Base-by-base conservation (phyloP, 35 echinoderm and acorn worm genomes). In the Ptychodera flava region DNA sequence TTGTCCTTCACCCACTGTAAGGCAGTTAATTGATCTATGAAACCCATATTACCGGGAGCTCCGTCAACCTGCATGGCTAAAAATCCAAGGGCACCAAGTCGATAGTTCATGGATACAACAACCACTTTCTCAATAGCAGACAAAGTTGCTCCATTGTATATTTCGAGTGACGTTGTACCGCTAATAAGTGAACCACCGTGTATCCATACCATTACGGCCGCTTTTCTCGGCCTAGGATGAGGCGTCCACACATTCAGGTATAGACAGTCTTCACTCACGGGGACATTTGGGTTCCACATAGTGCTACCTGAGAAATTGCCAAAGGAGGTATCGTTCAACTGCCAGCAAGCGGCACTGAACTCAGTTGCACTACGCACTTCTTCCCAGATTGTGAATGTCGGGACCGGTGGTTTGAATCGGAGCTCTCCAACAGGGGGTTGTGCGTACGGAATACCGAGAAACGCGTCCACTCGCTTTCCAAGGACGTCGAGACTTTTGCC, bases 131-230 rank as follows among this genome's bases (percentile, higher is more conserved):
- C 89, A 77, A 88, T 91, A 0, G 95, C 90, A 29, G 92, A 78
- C 78, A 98, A 36, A 76, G 79, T 89, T 32, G 84, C 85, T 16
- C 95, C 92, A 85, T 98, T 90, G 77, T 97, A 98, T 6, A 98
- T 85, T n/a, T 88, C 91, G 28, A 98, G 84, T 1, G 92, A 91
- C 1, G 95, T 91, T 29, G 81, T 82, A 34, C 92, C 95, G n/a
- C 38, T 31, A 45, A 89, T 88, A 79, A 92, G 94, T 0, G 86
- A 84, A 35, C 95, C 95, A 16, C 95, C 95, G 38, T 91, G 93
- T 87, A 98, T 98, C 95, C 95, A 98, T 1, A 98, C 87, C 95
- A 98, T 94, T 1, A 98, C 92, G 15, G 92, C 37, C 32, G 94
- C 35, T 30, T 88, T 77, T 14, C 86, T 75, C 33, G 78, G 84